Evolutionary conservation across 2,797 vertebrate genomes (phyloP).

Genomic region (Lagorchestes hirsutus): DNA sequence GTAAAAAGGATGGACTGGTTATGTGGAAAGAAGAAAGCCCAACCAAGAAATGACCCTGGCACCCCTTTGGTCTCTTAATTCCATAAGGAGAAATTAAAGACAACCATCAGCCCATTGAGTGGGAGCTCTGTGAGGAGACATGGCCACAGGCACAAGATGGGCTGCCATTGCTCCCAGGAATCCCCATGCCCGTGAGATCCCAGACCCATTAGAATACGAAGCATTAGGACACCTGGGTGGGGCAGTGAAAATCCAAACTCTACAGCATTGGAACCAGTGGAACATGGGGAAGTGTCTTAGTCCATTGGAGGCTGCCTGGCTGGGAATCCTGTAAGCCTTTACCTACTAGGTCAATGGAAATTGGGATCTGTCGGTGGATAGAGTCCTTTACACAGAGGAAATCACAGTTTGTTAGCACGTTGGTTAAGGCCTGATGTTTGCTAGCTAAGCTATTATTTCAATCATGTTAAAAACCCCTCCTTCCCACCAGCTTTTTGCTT

Average conservation of each 20-base stretch:
- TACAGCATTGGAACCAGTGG: too few species aligned
- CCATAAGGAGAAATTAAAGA: too few species aligned
- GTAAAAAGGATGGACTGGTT: not conserved
- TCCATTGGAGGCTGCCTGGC: not conserved
- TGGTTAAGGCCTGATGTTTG: slow-evolving; percentile 41
- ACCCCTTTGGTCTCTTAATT: not conserved
- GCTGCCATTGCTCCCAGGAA: too few species aligned
- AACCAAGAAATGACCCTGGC: not conserved
- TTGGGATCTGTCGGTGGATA: not conserved
- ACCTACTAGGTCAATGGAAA: not conserved
- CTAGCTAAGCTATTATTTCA: slow-evolving; percentile 5
- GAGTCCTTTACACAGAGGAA: not conserved
- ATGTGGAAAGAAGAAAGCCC: not conserved
- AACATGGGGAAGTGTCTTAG: not conserved
- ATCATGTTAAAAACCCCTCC: slow-evolving; percentile 22
- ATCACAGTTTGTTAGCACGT: not conserved
- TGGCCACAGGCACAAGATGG: not conserved
- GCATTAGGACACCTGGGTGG: too few species aligned
- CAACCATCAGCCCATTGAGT: too few species aligned
- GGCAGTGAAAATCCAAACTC: not conserved
- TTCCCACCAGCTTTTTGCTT: not conserved
- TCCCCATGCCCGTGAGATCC: not conserved
- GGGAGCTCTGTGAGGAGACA: not conserved
- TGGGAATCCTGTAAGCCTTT: not conserved
- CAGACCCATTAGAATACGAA: not conserved